Evolutionary conservation across 1,140 invertebrate genomes (phyloP), one percentile per base, ranked within the genome.

Genomic region (Diachasma alloeum): DNA sequence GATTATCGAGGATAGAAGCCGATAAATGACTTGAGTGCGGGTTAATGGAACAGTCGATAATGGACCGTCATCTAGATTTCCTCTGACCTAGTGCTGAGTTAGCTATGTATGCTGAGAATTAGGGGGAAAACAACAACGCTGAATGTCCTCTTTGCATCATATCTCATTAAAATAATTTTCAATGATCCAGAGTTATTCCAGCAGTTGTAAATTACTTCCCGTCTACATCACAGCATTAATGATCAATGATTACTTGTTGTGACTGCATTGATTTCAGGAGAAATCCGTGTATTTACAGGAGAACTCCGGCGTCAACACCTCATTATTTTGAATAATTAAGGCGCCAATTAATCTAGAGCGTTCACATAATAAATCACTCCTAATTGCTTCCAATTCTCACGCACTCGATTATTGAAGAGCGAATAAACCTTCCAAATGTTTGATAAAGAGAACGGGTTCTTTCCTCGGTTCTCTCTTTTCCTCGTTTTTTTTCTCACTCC

Each of bases 331-430:
- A 81, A 80, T 83, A 82, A 83, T 82, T 80, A 78, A 78, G 70
- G 69, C 37, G 78, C 74, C 72, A 78, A 81, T 81, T 81, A 81
- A 79, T 48, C 69, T 67, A 46, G 22, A 66, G 77, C 76, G 80
- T 82, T 82, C 78, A 77, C 81, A 82, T 83, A 81, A 83, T 83
- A 83, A 81, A 83, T 83, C 79, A 81, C 72, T 59, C 71, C 46
- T 82, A 78, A 79, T 78, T 79, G 70, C 79, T 79, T 59, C 72
- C 78, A 74, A 81, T 80, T 79, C 71, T 59, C 69, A 68, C 46
- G 77, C 37, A 75, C 67, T 17, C 31, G 36, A 48, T 48, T 39
- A 68, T 74, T 63, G 59, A 59, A 59, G 48, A 56, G 19, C 31
- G 56, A 53, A 59, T 56, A 59, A 73, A 73, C 72, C 9, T 63